Evolutionary conservation across 2,113 vertebrate genomes (phyloP), one percentile per base, ranked within the genome.

Genomic region (Phylloscopus trochiloides): DNA sequence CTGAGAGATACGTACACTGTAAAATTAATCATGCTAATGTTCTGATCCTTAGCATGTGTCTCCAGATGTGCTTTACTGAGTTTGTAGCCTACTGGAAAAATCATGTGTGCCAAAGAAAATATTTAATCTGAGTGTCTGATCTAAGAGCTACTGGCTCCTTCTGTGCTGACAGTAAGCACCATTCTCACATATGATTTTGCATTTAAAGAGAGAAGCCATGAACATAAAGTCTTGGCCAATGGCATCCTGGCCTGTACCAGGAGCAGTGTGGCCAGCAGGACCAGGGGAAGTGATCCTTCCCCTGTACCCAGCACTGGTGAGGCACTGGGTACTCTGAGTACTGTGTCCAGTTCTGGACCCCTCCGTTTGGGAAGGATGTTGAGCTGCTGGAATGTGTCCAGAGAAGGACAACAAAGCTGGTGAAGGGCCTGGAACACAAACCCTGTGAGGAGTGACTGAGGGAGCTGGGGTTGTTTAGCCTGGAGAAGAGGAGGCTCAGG

Each of bases 1-100:
- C 47, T 51, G 17, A 0, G 1, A 51, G 67, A 34, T 24, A 63
- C 0, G 0, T 5, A 15, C 17, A 21, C 57, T 42, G 43, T 52
- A 81, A 71, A 84, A 65, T 68, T 36, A 67, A 45, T 63, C 68
- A 58, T 0, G 0, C 25, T 51, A 7, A 19, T 65, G 31, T 62
- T 68, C 50, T 36, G 25, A 1, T 24, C 40, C 57, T 84, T 20
- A 52, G 62, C 12, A 8, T 1, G 1, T 43, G 34, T 19, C 42
- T 42, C 20, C 45, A 47, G 72, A 54, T 6, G 4, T 19, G 36
- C 32, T 19, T 86, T 18, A 17, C 40, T 20, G 77, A 65, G 10
- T 78, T 72, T 32, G 19, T 48, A 55, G 24, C 22, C 38, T 43
- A 3, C 14, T 57, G 47, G 54, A 79, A 92, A 82, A 52, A 31